A percentile compares a stretch with the other conserved stretches of the same genome.
phyloP scores from a whole-genome alignment of 2,797 vertebrate genomes.

The Mormyrus proboscirostris region DNA sequence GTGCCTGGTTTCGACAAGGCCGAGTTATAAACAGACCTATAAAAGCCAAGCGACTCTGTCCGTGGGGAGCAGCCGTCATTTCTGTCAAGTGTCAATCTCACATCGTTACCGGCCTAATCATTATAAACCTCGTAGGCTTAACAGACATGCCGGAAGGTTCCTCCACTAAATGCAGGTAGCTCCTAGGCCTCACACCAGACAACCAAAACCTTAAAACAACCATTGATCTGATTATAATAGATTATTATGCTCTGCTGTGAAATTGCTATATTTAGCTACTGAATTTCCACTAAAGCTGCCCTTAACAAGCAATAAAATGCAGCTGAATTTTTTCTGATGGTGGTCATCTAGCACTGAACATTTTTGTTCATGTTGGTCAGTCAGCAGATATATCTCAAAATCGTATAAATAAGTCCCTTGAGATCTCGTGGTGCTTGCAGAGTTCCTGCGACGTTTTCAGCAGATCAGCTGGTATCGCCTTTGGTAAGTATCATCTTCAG shows the following conservation, averaged over 20 bases:
- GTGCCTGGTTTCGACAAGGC: neutral
- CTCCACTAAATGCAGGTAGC: neutral
- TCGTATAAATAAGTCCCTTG: neutral
- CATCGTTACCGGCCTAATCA: neutral
- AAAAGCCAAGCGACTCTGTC: neutral
- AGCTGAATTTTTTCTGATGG: neutral
- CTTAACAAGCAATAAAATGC: neutral
- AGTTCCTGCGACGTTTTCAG: neutral
- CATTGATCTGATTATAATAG: neutral
- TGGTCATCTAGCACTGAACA: neutral
- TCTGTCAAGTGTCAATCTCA: neutral
- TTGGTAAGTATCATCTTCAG: neutral
- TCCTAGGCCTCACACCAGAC: neutral
- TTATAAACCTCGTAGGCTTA: neutral
- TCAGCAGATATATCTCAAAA: neutral
- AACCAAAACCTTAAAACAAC: neutral
- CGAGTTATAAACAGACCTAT: slow-evolving; percentile 5
- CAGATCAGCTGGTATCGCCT: neutral
- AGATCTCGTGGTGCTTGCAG: neutral
- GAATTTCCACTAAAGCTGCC: neutral
- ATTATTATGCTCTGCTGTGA: neutral
- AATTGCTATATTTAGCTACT: neutral
- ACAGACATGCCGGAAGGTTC: neutral
- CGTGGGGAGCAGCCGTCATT: neutral
- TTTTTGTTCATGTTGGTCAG: neutral